These are phyloP conservation scores for Strigops habroptila DNA, from an alignment of 2,113 vertebrate genomes.

Conservation along the genomic window DNA sequence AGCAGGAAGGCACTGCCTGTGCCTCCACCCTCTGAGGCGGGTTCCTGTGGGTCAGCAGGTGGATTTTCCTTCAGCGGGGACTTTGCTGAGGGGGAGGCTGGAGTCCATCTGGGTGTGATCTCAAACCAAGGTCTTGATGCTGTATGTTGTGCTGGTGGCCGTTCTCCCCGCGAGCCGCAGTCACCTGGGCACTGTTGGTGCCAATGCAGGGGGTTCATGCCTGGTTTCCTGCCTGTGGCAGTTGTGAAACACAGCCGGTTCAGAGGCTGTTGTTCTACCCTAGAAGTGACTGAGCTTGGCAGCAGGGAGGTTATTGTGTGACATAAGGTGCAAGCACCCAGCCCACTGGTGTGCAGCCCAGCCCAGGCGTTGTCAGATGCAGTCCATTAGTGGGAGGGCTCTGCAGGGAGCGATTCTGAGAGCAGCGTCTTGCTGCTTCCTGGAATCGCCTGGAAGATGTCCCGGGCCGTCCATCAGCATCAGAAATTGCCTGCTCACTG, in stretches of 20 bases:
- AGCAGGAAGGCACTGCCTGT: background rate
- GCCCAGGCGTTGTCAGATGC: background rate
- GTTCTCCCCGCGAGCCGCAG: accelerated
- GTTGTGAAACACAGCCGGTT: background rate
- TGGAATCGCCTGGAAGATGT: background rate
- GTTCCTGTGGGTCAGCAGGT: background rate
- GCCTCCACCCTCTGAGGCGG: background rate
- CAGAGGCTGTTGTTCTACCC: background rate
- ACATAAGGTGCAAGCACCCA: background rate
- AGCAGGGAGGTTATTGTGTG: background rate
- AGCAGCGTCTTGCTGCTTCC: background rate
- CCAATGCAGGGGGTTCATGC: background rate
- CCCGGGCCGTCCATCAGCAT: background rate
- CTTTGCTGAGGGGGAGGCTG: background rate
- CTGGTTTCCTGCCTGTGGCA: background rate
- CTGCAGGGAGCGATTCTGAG: background rate
- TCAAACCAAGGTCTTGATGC: accelerated
- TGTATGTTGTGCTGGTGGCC: accelerated
- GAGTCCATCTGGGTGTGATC: background rate
- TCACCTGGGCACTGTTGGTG: background rate
- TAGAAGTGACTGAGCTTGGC: background rate
- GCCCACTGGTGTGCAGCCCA: background rate
- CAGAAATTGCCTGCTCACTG: accelerated
- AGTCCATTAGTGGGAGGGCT: background rate
- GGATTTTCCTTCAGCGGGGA: background rate